Base-by-base conservation (phyloP, 1,140 invertebrate species). In the Oryzaephilus surinamensis region DNA sequence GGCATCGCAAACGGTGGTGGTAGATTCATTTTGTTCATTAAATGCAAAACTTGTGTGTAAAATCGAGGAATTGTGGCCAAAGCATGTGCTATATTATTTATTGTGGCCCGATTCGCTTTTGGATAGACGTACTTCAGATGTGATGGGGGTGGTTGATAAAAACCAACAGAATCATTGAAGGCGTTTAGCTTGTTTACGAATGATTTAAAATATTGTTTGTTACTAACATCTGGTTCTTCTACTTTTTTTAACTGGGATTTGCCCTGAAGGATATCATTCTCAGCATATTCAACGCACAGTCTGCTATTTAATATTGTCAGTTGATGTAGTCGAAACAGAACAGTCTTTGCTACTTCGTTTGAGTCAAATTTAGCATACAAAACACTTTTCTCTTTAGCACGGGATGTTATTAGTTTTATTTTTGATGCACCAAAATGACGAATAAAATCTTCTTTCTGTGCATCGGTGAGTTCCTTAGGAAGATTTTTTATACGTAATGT, bases 11-110 rank as follows among this genome's bases (percentile, higher is more conserved):
- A 94, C n/a, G 91, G 91, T 39, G 77, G 74, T 20, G 84, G 81
- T 28, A 95, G 58, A 62, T 84, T 88, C 89, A 97, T 93, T 67
- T 84, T 90, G 58, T 95, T 95, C 90, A 96, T 95, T 18, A 97
- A 69, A 71, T 96, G 90, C 31, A 95, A 58, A 4, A 87, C 81
- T 72, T 85, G 90, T 14, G 72, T 78, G 58, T 95, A 95, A 62
- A 95, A 87, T 49, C 78, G 75, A 28, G 81, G 80, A 51, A 86
- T 76, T 24, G 70, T 69, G 35, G 80, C 68, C 28, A 94, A 60
- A 30, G 79, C 73, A 62, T 82, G 72, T 4, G 77, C 72, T 45
- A 96, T 92, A 56, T 88, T 87, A 21, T 77, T 68, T 16, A 91
- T 65, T 36, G 81, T 84, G 27, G 73, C 67, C 33, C 69, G 67